These are phyloP conservation scores for Selene dorsalis DNA, from an alignment of 2,797 vertebrate species.

Conservation along the genomic window DNA sequence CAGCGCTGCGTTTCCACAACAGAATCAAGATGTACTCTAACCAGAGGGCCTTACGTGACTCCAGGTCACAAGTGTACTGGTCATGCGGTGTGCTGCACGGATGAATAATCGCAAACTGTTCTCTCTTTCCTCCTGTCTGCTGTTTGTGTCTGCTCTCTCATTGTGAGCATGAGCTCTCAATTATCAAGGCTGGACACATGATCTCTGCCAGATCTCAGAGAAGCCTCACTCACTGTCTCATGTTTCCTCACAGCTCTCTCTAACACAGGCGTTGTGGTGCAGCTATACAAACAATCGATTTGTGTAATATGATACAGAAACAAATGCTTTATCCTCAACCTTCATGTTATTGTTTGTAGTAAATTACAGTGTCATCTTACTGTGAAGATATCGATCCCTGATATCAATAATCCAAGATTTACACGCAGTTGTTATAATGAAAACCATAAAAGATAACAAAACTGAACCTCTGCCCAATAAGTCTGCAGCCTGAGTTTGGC, in stretches of 20 bases:
- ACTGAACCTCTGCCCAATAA: neutral
- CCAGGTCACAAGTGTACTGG: conserved; percentile 63
- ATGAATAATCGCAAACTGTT: conserved; percentile 58
- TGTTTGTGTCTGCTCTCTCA: conserved; percentile 33
- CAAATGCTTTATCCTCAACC: conserved; percentile 19
- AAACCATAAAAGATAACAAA: neutral
- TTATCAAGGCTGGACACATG: conserved; percentile 68
- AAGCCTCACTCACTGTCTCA: conserved; percentile 50
- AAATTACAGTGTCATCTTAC: conserved; percentile 42
- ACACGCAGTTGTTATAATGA: neutral
- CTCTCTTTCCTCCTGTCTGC: conserved; percentile 16
- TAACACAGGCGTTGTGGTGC: neutral
- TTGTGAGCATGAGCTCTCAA: conserved; percentile 67
- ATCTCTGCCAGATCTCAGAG: conserved; percentile 53
- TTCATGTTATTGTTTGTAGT: conserved; percentile 42
- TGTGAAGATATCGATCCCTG: conserved; percentile 28
- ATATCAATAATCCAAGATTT: conserved; percentile 8
- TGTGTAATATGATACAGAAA: conserved; percentile 42
- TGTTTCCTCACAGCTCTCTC: conserved; percentile 44
- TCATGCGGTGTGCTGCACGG: conserved; percentile 65
- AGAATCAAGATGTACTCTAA: conserved; percentile 12
- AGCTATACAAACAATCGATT: conserved; percentile 53
- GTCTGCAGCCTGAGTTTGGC: too few relatives aligned
- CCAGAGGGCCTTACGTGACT: conserved; percentile 33
- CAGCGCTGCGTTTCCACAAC: neutral